A percentile compares a stretch with the other conserved stretches of the same genome.
These are phyloP conservation scores for Halcyon badia DNA, from an alignment of 2,797 vertebrate species.

Conservation along the genomic window DNA sequence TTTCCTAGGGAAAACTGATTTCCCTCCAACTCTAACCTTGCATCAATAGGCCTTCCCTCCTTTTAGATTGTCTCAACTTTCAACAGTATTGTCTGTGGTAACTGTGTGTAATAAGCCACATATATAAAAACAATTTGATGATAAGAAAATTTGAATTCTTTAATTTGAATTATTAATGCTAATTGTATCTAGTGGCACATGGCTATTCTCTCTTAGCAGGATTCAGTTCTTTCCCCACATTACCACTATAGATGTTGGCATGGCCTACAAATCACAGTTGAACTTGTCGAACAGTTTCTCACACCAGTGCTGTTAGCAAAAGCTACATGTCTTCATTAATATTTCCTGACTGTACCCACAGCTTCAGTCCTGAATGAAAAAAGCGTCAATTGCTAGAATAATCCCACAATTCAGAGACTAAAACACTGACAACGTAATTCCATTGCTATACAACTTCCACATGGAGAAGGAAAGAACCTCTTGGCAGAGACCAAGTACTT, in stretches of 20 bases:
- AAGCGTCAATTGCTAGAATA: neutral
- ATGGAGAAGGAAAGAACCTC: conserved; percentile 34
- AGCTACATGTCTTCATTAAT: neutral
- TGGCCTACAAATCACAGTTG: neutral
- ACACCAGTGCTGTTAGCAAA: neutral
- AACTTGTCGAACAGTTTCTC: neutral
- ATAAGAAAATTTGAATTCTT: neutral
- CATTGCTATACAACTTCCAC: conserved; percentile 46
- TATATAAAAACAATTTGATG: neutral
- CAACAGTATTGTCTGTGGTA: neutral
- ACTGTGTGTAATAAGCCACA: neutral
- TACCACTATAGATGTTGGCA: neutral
- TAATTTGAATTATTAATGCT: neutral
- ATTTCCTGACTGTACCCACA: neutral
- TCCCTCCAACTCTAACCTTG: neutral
- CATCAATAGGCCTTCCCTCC: neutral
- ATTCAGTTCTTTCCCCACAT: neutral
- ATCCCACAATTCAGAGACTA: conserved; percentile 6
- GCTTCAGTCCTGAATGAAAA: neutral
- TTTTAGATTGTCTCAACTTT: neutral
- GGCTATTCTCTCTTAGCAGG: neutral
- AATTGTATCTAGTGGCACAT: neutral
- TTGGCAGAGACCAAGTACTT: conserved; percentile 50
- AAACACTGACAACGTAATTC: conserved; percentile 40
- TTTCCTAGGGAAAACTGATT: neutral